Evolutionary conservation across 2,888 invertebrate species (phyloP).

Genomic region (Epirrita christyi): DNA sequence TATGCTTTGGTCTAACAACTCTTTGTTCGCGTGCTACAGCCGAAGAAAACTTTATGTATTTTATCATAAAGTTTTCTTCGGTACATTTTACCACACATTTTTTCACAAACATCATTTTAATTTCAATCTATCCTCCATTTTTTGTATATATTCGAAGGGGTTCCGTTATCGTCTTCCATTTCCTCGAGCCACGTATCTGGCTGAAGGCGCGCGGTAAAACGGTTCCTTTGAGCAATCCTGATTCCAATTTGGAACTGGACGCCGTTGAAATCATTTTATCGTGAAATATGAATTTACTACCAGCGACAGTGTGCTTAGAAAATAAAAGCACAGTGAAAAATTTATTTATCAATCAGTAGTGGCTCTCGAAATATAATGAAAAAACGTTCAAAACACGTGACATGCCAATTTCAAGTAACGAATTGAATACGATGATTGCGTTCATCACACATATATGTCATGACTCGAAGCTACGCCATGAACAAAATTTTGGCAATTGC

Average conservation of each 20-base stretch:
- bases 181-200: constrained; percentile 20
- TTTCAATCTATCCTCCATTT: constrained; percentile 9
- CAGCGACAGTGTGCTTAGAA: constrained; percentile 41
- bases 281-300: constrained; percentile 49
- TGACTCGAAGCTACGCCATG: too few relatives aligned
- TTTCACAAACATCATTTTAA: neutral
- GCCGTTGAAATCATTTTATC: constrained; percentile 41
- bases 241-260: constrained; percentile 45
- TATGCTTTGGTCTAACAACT: too few relatives aligned
- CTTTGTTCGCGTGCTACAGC: too few relatives aligned
- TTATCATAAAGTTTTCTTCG: too few relatives aligned
- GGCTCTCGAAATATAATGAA: neutral
- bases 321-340: constrained; percentile 35
- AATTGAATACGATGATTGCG: too few relatives aligned
- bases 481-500: too few relatives aligned
- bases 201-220: constrained; percentile 34
- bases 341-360: neutral
- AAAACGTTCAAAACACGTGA: too few relatives aligned
- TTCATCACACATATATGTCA: too few relatives aligned
- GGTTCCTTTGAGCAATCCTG: constrained; percentile 47
- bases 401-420: too few relatives aligned
- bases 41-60: too few relatives aligned
- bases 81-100: too few relatives aligned
- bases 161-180: constrained; percentile 26
- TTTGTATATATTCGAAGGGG: neutral